These are phyloP conservation scores for Lota lota DNA, from an alignment of 2,113 vertebrate genomes.

Conservation along the genomic window DNA sequence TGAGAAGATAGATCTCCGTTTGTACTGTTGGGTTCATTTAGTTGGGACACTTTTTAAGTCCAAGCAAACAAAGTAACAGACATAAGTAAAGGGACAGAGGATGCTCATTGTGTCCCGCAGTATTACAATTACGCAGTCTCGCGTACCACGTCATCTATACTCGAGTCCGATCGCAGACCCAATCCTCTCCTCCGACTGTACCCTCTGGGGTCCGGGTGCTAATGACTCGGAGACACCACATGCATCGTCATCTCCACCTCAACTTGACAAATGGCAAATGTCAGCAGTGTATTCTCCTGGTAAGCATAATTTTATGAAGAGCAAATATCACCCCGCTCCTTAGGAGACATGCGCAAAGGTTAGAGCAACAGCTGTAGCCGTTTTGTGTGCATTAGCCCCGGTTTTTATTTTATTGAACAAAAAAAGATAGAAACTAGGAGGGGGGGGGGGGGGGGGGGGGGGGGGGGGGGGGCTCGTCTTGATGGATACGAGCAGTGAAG, in stretches of 20 bases:
- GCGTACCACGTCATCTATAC: constrained; percentile 5
- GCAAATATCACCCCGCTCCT: constrained; percentile 83
- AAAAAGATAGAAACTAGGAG: too few species aligned
- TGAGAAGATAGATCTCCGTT: too few species aligned
- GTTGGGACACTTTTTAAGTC: too few species aligned
- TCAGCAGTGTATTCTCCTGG: constrained; percentile 81
- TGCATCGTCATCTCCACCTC: constrained; percentile 62
- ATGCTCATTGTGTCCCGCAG: too few species aligned
- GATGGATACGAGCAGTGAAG: constrained; percentile 74
- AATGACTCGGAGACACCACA: constrained; percentile 70
- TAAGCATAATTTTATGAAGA: constrained; percentile 84
- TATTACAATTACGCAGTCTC: constrained; percentile 16
- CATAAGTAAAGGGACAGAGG: too few species aligned
- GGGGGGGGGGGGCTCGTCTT: constrained; percentile 56
- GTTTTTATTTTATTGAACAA: constrained; percentile 41
- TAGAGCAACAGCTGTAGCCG: constrained; percentile 79
- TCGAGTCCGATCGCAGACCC: too few species aligned
- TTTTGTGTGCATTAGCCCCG: constrained; percentile 76
- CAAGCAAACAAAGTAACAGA: too few species aligned
- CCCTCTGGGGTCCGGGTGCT: constrained; percentile 50
- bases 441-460: constrained; percentile 11
- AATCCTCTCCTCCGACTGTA: constrained; percentile 26
- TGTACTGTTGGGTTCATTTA: too few species aligned
- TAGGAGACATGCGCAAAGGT: constrained; percentile 80
- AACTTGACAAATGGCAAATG: constrained; percentile 84